These are phyloP conservation scores for Chaenogobius annularis DNA, from an alignment of 2,113 vertebrate species.

Conservation along the genomic window DNA sequence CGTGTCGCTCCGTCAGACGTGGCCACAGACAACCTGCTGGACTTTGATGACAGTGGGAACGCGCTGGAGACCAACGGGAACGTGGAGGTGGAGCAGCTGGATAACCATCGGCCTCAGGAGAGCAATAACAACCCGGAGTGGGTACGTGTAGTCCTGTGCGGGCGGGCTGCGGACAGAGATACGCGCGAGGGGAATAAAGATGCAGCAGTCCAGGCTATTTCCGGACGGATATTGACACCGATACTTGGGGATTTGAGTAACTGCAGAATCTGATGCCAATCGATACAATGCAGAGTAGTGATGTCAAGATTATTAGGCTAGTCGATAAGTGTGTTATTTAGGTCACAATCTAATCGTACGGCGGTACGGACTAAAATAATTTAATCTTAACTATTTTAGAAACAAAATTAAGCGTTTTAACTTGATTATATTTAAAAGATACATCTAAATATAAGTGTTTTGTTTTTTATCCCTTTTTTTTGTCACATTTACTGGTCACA, in stretches of 20 bases:
- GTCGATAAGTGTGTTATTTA: too few species aligned
- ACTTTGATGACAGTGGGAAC: constrained; percentile 78
- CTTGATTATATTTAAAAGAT: too few species aligned
- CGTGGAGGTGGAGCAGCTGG: constrained; percentile 46
- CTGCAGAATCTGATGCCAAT: not conserved
- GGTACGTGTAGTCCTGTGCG: constrained; percentile 77
- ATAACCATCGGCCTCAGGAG: constrained; percentile 61
- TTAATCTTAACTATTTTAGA: too few species aligned
- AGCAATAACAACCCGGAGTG: constrained; percentile 76
- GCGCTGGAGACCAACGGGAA: constrained; percentile 63
- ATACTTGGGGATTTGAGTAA: not conserved
- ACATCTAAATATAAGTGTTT: too few species aligned
- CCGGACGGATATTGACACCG: not conserved
- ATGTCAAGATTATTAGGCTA: too few species aligned
- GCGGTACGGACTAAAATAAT: too few species aligned
- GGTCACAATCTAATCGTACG: too few species aligned
- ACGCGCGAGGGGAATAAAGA: not conserved
- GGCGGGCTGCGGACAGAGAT: not conserved
- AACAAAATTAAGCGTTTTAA: too few species aligned
- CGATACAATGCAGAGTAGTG: not conserved
- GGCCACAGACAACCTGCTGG: constrained; percentile 82
- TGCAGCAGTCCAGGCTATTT: not conserved
- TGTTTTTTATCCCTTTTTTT: too few species aligned
- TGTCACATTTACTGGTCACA: too few species aligned
- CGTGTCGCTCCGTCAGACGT: constrained; percentile 65